Conservation (phyloP, 2,888 invertebrate genomes). For the Lapara coniferarum region DNA sequence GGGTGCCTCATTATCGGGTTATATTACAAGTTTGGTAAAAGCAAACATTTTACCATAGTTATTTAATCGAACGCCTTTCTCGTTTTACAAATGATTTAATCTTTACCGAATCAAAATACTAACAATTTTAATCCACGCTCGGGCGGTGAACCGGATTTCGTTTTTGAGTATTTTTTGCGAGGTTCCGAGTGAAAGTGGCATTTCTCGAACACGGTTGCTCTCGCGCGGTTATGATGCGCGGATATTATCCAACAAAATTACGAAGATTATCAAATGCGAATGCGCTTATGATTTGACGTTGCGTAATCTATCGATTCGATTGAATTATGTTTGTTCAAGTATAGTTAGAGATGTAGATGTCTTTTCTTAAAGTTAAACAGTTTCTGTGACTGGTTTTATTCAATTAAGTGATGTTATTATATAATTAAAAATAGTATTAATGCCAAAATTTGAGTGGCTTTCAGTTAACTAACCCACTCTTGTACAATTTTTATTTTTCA, state of each 20-base stretch:
- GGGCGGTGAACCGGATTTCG: constrained; percentile 65
- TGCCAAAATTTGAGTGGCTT: no score
- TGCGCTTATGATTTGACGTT: constrained; percentile 53
- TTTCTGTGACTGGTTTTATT: no score
- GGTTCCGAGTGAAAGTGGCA: constrained; percentile 71
- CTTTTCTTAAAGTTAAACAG: not conserved
- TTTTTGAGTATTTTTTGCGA: constrained; percentile 58
- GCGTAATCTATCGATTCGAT: constrained; percentile 38
- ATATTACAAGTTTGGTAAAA: not conserved
- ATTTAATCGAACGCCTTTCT: not conserved
- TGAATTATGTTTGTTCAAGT: not conserved
- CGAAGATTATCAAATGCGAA: constrained; percentile 64
- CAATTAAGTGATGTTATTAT: no score
- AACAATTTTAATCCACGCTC: constrained; percentile 8
- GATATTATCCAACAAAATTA: constrained; percentile 73
- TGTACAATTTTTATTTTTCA: no score
- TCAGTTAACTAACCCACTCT: no score
- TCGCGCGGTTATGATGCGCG: constrained; percentile 57
- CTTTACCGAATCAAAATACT: not conserved
- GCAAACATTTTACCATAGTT: not conserved
- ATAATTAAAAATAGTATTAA: no score
- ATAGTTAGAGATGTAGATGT: not conserved
- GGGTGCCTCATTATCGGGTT: not conserved
- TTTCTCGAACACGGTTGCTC: constrained; percentile 63
- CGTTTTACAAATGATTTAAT: not conserved